Evolutionary conservation across 2,797 vertebrate species (phyloP), one percentile per base, ranked within the genome.

Genomic region (Sitta carolinensis): DNA sequence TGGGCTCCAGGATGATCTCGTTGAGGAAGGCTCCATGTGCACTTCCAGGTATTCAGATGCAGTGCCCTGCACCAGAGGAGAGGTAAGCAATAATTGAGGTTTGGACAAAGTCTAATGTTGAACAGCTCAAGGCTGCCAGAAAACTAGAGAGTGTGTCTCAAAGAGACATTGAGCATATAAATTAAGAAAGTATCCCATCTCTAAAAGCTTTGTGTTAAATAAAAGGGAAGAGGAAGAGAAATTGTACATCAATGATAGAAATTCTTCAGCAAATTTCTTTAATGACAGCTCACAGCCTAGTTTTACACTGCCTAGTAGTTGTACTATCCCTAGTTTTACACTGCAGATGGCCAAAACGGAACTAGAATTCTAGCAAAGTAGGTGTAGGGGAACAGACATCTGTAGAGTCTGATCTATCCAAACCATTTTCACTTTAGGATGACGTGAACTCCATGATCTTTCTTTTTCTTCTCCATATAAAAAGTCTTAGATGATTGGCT

Each of bases 41-140:
- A 99, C 99, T 5, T 98, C 98, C 81, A 98, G 98, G 52, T 99
- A 99, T 89, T 98, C 98, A 11, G 95, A 97, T 11, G 95, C 97
- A 59, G 78, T 94, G 64, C 98, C 99, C 70, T 99, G 98, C 95
- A 98, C 97, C 27, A 97, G 98, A 81, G 98, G 98, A 70, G 99
- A 99, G 98, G 99, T 99, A 97, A 97, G 97, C 45, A 52, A 13
- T 67, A 92, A 90, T 16, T 48, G 55, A 75, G 29, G 22, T 69
- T 83, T 89, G 72, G 29, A 16, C 19, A 57, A 79, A 77, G 9
- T 72, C 74, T 58, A 63, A 76, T 50, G 30, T 54, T 42, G 42
- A 74, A 76, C 29, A 74, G 47, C 13, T 85, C 34, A 63, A 81
- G 70, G 48, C 6, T 63, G 23, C 26, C 45, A 86, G 64, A 63